A percentile compares a stretch with the other conserved stretches of the same genome.
phyloP scores from a whole-genome alignment of 2,113 vertebrate species.

The Notarius quadriscutis region DNA sequence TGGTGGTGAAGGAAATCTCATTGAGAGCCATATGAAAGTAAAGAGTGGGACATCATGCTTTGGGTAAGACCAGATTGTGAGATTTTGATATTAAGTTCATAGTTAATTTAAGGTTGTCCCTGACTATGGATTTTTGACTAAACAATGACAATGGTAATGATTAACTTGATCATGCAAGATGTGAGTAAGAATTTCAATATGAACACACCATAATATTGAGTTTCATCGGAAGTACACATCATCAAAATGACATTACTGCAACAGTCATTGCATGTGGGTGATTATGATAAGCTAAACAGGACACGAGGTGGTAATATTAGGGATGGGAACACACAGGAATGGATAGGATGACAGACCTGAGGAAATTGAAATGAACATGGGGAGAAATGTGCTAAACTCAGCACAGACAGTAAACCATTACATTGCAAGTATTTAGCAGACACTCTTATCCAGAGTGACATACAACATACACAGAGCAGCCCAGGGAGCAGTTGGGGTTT shows the following conservation, averaged over 20 bases:
- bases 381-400: neutral
- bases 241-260: neutral
- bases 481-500: no score
- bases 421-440: no score
- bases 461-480: no score
- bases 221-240: neutral
- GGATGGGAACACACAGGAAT: neutral
- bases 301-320: neutral
- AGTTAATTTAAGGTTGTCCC: neutral
- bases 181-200: neutral
- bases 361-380: neutral
- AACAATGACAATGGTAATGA: neutral
- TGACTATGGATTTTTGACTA: neutral
- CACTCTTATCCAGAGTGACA: no score
- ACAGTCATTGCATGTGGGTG: neutral
- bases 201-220: neutral
- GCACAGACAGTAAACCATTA: neutral
- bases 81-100: neutral
- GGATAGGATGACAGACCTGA: no score
- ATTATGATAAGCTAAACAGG: neutral
- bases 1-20: neutral
- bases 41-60: neutral
- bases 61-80: neutral
- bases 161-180: neutral
- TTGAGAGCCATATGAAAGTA: neutral